phyloP scores from a whole-genome alignment of 2,888 invertebrate species.

The Nematopogon swammerdamellus region DNA sequence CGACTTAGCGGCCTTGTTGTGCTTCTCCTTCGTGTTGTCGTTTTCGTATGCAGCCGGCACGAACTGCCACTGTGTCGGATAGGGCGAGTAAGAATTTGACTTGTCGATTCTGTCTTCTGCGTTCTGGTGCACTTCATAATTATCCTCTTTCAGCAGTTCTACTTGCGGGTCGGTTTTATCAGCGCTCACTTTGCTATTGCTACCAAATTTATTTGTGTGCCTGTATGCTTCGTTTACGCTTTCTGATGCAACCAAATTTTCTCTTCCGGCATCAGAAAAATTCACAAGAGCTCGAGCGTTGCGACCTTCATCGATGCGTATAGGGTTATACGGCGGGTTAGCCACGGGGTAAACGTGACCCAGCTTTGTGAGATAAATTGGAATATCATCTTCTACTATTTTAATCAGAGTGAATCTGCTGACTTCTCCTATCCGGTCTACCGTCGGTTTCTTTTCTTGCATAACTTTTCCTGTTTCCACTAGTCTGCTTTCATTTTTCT shows the following conservation, averaged over 20 bases:
- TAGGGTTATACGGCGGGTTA: conserved; percentile 44
- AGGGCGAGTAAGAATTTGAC: conserved; percentile 14
- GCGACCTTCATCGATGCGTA: conserved; percentile 47
- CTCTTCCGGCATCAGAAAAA: conserved; percentile 34
- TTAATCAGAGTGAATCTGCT: conserved; percentile 67
- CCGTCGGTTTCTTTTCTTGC: conserved; percentile 57
- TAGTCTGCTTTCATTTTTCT: conserved; percentile 49
- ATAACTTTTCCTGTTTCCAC: conserved; percentile 51
- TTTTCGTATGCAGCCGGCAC: conserved; percentile 49
- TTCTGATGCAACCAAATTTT: conserved; percentile 47
- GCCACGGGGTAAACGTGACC: conserved; percentile 48
- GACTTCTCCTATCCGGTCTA: conserved; percentile 67
- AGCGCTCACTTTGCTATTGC: conserved; percentile 14
- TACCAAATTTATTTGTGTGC: conserved; percentile 26
- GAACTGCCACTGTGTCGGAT: conserved; percentile 35
- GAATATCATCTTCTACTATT: conserved; percentile 59
- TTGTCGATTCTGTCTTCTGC: conserved; percentile 26
- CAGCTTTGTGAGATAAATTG: conserved; percentile 45
- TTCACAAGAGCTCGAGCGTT: conserved; percentile 42
- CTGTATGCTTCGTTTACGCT: conserved; percentile 49
- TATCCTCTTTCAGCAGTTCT: conserved; percentile 28
- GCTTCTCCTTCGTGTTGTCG: conserved; percentile 21
- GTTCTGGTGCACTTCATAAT: conserved; percentile 42
- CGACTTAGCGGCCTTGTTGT: conserved; percentile 24
- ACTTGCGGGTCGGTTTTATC: conserved; percentile 17